Evolutionary conservation across 1,140 invertebrate species (phyloP), one percentile per base, ranked within the genome.

Genomic region (Hyposmocoma kahamanoa): DNA sequence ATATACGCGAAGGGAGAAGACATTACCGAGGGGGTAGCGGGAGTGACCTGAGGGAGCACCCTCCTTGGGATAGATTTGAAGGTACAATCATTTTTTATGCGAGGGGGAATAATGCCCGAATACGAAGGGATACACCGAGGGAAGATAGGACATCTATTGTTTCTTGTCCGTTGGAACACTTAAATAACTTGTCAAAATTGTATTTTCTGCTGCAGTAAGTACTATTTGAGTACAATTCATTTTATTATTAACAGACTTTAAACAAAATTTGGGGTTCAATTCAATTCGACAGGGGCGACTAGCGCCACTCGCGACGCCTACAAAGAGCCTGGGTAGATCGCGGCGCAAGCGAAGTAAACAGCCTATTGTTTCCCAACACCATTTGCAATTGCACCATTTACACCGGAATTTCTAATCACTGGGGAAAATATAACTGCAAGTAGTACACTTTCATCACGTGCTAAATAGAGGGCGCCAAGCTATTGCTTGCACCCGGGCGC

Each of bases 41-140:
- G 53, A 62, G 67, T n/a, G n/a, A n/a, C n/a, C n/a, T n/a, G n/a
- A n/a, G 71, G 69, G 55, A 72, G 66, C 58, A 60, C 79, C 78
- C 75, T 74, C 57, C 68, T 48, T 69, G 74, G 78, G 75, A 84
- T 84, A 84, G 78, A 84, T 82, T 82, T 79, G 74, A 81, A 81
- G 78, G 81, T 82, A 82, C 81, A 81, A 84, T 84, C 81, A 84
- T 82, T 84, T 84, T 84, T 84, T 84, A 84, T 82, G 76, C 74
- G 78, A 81, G 81, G 81, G 76, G 81, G 75, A 69, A 74, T 78
- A 72, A 71, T 64, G 67, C 58, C 53, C 50, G 43, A 45, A 19
- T 41, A 44, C 53, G n/a, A 22, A 17, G 24, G 15, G 42, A 34
- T 43, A 74, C 62, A 74, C 51, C 41, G 38, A 42, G 17, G 5